These are phyloP conservation scores for Loriculus beryllinus DNA, from an alignment of 2,797 vertebrate species.

Conservation along the genomic window DNA sequence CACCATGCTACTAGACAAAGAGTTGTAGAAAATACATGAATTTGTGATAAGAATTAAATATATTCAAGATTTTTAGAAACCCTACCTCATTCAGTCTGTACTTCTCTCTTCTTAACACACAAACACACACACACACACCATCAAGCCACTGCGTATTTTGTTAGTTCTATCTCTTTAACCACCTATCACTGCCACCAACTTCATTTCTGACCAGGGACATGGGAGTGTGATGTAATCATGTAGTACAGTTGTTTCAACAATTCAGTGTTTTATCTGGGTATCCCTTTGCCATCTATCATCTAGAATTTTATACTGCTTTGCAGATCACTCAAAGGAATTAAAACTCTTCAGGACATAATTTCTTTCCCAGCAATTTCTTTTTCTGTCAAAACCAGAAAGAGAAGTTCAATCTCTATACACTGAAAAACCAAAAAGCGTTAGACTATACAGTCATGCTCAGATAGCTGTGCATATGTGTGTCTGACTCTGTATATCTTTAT, in stretches of 20 bases:
- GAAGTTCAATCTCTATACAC: not conserved
- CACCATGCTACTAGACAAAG: not conserved
- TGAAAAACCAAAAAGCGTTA: not conserved
- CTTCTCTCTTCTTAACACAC: not conserved
- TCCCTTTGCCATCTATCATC: not conserved
- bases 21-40: not conserved
- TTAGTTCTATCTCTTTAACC: not conserved
- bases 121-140: not conserved
- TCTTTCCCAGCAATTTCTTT: not conserved
- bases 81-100: not conserved
- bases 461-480: not conserved
- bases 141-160: not conserved
- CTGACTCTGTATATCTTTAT: not conserved
- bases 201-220: rapidly evolving
- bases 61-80: not conserved
- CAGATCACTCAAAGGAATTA: not conserved
- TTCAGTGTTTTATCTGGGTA: not conserved
- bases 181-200: not conserved
- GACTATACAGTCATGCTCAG: not conserved
- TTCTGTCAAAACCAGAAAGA: not conserved
- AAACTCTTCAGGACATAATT: not conserved
- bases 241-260: not conserved
- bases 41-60: not conserved
- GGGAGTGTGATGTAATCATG: not conserved
- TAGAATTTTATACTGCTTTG: not conserved